A percentile compares a stretch with the other conserved stretches of the same genome.
phyloP scores from a whole-genome alignment of 2,113 vertebrate genomes.

The Atractosteus spatula region DNA sequence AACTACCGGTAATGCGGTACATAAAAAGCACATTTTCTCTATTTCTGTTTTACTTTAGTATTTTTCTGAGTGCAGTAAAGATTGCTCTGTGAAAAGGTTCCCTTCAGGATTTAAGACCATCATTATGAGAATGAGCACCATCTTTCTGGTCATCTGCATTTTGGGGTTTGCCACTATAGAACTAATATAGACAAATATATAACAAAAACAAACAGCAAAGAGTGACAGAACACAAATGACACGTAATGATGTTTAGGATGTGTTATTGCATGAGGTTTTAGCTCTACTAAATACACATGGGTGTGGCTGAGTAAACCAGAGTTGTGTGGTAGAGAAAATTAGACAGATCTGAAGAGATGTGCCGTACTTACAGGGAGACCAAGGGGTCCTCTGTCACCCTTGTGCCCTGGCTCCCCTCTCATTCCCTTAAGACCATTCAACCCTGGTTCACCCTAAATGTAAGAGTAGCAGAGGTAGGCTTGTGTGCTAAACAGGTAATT shows the following conservation, averaged over 20 bases:
- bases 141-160: too few species aligned
- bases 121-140: too few species aligned
- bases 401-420: slow-evolving; percentile 93
- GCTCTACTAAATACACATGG: background rate
- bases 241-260: background rate
- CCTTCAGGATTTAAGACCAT: too few species aligned
- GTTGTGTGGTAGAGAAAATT: slow-evolving; percentile 45
- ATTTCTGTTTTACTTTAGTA: too few species aligned
- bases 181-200: background rate
- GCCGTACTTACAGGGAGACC: slow-evolving; percentile 97
- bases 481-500: slow-evolving; percentile 62
- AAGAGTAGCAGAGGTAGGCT: slow-evolving; percentile 73
- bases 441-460: slow-evolving; percentile 90
- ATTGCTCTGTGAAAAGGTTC: too few species aligned
- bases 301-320: slow-evolving; percentile 50
- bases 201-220: background rate
- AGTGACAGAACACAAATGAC: background rate
- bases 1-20: too few species aligned
- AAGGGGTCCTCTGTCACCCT: slow-evolving; percentile 96
- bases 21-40: too few species aligned
- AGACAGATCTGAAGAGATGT: slow-evolving; percentile 62
- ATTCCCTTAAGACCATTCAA: slow-evolving; percentile 92
- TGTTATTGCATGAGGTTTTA: slow-evolving; percentile 2
- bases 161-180: too few species aligned
- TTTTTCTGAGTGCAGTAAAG: too few species aligned